These are phyloP conservation scores for Macroteleia sp. DNA, from an alignment of 2,888 invertebrate species.

Conservation along the genomic window DNA sequence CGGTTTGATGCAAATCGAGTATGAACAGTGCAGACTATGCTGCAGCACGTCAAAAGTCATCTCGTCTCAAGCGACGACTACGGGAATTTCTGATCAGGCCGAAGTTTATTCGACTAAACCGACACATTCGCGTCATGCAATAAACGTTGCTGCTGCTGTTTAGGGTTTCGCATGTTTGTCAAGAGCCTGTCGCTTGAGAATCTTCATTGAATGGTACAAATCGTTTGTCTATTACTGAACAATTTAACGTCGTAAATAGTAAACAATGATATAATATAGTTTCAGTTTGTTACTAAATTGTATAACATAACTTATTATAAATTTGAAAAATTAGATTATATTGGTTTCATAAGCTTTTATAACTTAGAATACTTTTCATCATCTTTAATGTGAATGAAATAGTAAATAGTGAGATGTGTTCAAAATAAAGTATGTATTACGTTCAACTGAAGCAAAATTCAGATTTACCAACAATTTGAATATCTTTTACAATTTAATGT, in stretches of 20 bases:
- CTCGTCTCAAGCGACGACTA: constrained; percentile 61
- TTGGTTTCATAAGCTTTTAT: too few species aligned
- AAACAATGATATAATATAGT: too few species aligned
- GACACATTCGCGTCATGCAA: constrained; percentile 51
- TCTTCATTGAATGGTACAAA: constrained; percentile 48
- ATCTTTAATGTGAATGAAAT: too few species aligned
- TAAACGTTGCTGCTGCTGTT: constrained; percentile 75
- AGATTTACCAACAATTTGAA: too few species aligned
- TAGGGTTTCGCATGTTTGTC: constrained; percentile 75
- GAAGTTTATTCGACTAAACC: constrained; percentile 76
- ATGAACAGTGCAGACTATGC: constrained; percentile 68
- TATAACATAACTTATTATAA: too few species aligned
- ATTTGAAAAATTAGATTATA: too few species aligned
- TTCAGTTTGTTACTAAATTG: too few species aligned
- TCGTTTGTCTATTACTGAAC: constrained; percentile 26
- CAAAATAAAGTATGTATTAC: too few species aligned
- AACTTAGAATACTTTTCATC: too few species aligned
- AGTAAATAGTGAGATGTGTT: too few species aligned
- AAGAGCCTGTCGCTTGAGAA: constrained; percentile 58
- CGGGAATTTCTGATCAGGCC: constrained; percentile 75
- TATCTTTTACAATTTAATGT: too few species aligned
- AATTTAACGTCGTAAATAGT: constrained; percentile 33
- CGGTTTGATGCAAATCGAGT: constrained; percentile 82
- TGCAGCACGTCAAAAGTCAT: constrained; percentile 52
- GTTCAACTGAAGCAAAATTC: too few species aligned